Base-by-base conservation (phyloP, 2,888 invertebrate genomes). In the Heteromyza rotundicornis region DNA sequence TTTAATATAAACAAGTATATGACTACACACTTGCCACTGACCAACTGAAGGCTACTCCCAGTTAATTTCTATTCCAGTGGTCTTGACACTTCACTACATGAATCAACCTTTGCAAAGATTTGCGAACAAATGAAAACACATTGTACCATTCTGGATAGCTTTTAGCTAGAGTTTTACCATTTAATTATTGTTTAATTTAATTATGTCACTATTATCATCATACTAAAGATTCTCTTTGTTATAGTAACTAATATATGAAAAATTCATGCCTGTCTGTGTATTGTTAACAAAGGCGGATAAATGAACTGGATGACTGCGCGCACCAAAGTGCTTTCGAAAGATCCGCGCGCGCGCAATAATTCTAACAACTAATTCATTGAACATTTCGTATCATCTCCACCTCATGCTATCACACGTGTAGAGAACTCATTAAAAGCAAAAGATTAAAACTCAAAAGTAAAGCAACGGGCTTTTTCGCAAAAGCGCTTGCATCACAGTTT, bases 401-500 rank as follows among this genome's bases (percentile, higher is more conserved):
- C 20, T 47, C 47, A 19, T 40, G 40, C 20, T 19, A 19, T 47
- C 19, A 17, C 7, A 17, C 17, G 20, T 12, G 19, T 47, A 47
- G 57, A 47, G 50, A 62, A 36, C 49, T 40, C 27, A 27, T 5
- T 7, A 27, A 27, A 27, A 58, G 19, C 70, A 70, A n/a, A n/a
- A 67, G 61, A 75, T 68, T 65, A 66, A n/a, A 64, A 23, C 51
- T 17, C 16, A 51, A 23, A 14, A 20, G n/a, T 23, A 16, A 27
- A 53, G 53, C 23, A 23, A 52, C 53, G 55, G 50, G 57, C 53
- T 57, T 47, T 47, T 47, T 20, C n/a, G 40, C 61, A 35, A 51
- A 54, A 57, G 58, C 57, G 62, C 56, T 62, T 63, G 60, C 59
- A 54, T 49, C 60, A 60, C 65, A 58, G 70, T 72, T 71, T 72